Evolutionary conservation across 2,888 invertebrate species (phyloP).

Genomic region (Callosobruchus maculatus): DNA sequence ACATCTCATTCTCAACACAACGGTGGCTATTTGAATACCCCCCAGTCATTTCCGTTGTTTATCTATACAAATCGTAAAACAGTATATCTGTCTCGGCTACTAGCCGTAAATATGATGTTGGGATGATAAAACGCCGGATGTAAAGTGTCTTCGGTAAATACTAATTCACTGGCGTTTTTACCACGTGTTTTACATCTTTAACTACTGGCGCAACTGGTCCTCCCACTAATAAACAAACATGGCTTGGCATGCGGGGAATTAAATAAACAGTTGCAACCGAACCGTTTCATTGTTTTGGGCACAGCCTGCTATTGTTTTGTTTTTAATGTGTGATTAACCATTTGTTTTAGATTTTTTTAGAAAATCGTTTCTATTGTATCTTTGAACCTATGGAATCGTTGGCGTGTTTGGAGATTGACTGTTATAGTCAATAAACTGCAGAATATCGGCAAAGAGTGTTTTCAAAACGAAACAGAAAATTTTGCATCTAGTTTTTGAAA

Average conservation of each 20-base stretch:
- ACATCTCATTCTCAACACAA: no score
- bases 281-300: neutral
- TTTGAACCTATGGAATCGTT: no score
- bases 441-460: no score
- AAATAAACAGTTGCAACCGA: neutral
- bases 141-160: neutral
- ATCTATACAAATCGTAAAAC: neutral
- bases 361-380: neutral
- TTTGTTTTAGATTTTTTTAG: neutral
- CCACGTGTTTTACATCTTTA: neutral
- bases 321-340: neutral
- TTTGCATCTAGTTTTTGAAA: no score
- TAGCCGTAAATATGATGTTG: neutral
- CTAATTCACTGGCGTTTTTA: neutral
- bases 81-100: neutral
- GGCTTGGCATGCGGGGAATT: neutral
- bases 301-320: neutral
- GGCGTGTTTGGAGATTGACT: no score
- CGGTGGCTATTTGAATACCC: no score
- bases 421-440: no score
- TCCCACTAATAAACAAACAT: neutral
- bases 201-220: neutral
- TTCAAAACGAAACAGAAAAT: no score
- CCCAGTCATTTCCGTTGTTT: neutral
- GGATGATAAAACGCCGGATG: neutral